Evolutionary conservation across 2,888 invertebrate species (phyloP).

Genomic region (Acanthosepion pharaonis): DNA sequence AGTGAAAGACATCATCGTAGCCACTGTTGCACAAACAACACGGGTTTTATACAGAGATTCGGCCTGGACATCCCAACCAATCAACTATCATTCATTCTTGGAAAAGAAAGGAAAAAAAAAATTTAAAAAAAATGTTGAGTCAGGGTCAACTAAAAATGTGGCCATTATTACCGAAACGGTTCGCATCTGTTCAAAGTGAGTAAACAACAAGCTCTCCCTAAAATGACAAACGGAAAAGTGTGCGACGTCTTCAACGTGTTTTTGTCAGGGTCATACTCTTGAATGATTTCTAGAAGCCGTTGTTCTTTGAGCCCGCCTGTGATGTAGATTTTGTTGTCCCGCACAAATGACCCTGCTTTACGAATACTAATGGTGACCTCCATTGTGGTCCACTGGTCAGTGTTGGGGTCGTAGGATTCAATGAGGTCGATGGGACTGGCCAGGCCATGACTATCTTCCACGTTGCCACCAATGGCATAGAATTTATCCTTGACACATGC

Average conservation of each 20-base stretch:
- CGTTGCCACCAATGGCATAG: slow-evolving; percentile 72
- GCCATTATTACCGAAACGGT: slow-evolving; percentile 39
- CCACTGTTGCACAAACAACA: not conserved
- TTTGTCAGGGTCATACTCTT: slow-evolving; percentile 65
- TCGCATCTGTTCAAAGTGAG: slow-evolving; percentile 59
- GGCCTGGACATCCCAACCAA: not conserved
- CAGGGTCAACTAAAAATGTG: not conserved
- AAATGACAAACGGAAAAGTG: slow-evolving; percentile 69
- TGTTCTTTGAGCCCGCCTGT: slow-evolving; percentile 73
- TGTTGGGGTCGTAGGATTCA: slow-evolving; percentile 64
- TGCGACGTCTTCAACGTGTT: slow-evolving; percentile 67
- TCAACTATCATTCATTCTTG: not conserved
- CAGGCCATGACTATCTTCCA: slow-evolving; percentile 71
- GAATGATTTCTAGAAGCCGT: slow-evolving; percentile 70
- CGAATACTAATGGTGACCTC: slow-evolving; percentile 68
- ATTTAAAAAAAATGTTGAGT: not conserved
- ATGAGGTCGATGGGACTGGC: slow-evolving; percentile 71
- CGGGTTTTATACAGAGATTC: not conserved
- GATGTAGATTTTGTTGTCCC: slow-evolving; percentile 68
- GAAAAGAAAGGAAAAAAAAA: too few species aligned
- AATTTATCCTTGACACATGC: slow-evolving; percentile 62
- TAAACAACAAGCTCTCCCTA: slow-evolving; percentile 71
- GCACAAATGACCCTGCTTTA: slow-evolving; percentile 70
- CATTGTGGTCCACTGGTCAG: slow-evolving; percentile 70
- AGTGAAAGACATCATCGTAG: not conserved